Conservation (phyloP, 2,113 vertebrate species). For the Oceanites oceanicus region DNA sequence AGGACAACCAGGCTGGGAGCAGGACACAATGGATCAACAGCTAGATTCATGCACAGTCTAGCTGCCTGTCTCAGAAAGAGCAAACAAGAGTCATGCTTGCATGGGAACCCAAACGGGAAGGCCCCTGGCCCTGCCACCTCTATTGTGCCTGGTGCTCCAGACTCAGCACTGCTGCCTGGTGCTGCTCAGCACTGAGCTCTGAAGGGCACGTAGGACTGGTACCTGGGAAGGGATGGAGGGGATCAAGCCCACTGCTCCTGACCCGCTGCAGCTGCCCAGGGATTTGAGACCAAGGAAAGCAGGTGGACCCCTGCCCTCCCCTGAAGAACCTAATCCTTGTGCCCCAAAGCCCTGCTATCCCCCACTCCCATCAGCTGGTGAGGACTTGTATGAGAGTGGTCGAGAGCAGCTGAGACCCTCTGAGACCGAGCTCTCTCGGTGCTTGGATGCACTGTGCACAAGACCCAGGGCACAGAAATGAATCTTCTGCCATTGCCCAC, state of each 20-base stretch:
- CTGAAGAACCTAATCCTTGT: neutral
- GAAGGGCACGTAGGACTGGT: too few species aligned
- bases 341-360: neutral
- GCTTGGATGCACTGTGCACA: neutral
- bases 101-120: fast-evolving
- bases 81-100: neutral
- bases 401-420: neutral
- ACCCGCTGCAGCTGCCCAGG: neutral
- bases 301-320: neutral
- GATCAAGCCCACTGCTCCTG: neutral
- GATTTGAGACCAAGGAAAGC: neutral
- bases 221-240: neutral
- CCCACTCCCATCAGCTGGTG: fast-evolving
- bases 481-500: neutral
- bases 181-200: neutral
- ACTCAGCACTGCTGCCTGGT: neutral
- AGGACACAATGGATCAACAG: neutral
- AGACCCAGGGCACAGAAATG: neutral
- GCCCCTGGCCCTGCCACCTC: neutral
- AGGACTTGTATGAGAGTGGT: neutral
- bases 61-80: neutral
- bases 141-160: neutral
- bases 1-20: neutral
- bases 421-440: fast-evolving
- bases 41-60: neutral